phyloP scores from a whole-genome alignment of 2,113 vertebrate genomes.

The Sigmodon hispidus region DNA sequence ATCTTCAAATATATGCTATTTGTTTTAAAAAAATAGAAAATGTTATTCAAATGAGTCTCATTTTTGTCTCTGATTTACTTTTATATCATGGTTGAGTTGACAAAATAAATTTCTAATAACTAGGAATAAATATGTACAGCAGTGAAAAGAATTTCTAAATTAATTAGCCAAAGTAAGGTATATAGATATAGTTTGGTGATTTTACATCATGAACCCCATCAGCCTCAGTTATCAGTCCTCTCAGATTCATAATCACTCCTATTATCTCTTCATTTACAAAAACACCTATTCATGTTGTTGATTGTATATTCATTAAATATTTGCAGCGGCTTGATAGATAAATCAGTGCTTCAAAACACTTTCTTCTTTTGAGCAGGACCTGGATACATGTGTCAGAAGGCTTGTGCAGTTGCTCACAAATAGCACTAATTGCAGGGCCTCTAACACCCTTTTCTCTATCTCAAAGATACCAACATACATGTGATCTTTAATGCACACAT shows the following conservation, averaged over 20 bases:
- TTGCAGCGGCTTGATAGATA: background rate
- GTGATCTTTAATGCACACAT: background rate
- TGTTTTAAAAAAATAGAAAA: constrained; percentile 1
- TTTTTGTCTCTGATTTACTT: background rate
- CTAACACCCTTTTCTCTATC: background rate
- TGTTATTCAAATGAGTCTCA: background rate
- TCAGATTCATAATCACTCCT: too few species aligned
- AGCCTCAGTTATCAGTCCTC: too few species aligned
- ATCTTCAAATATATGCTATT: background rate
- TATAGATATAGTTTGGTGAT: too few species aligned
- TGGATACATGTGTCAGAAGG: too few species aligned
- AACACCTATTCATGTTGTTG: too few species aligned
- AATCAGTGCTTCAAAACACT: background rate
- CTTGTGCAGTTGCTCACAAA: background rate
- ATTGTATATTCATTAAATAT: background rate
- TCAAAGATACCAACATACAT: background rate
- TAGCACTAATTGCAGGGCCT: background rate
- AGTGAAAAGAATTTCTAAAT: background rate
- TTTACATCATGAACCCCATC: too few species aligned
- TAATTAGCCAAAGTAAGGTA: background rate
- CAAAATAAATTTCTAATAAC: background rate
- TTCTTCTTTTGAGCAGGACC: too few species aligned
- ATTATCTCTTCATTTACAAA: too few species aligned
- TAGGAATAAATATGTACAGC: background rate
- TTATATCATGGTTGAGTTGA: background rate